Evolutionary conservation across 1,140 invertebrate genomes (phyloP).

Genomic region (Scaptomyza montana): DNA sequence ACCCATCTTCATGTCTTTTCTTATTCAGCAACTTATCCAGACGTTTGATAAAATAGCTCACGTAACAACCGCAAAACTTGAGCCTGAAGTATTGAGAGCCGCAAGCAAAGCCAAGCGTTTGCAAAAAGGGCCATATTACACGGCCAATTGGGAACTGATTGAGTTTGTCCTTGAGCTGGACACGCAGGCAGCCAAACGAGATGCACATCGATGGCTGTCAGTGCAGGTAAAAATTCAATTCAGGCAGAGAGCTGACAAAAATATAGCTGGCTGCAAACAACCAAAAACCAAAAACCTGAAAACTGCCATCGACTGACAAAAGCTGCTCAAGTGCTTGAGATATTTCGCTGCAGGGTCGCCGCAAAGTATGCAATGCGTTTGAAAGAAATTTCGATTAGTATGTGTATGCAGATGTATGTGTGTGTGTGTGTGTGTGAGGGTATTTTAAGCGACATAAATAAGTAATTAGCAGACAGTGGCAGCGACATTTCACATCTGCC

Average conservation of each 20-base stretch:
- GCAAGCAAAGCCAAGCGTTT: background rate
- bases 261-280: background rate
- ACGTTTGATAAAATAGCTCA: conserved; percentile 15
- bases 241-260: too few species aligned
- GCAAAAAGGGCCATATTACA: conserved; percentile 35
- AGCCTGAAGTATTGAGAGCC: conserved; percentile 6
- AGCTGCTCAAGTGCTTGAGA: conserved; percentile 25
- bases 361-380: conserved; percentile 41
- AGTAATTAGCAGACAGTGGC: conserved; percentile 48
- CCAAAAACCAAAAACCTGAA: conserved; percentile 3
- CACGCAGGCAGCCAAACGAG: conserved; percentile 5
- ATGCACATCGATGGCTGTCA: conserved; percentile 32
- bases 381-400: background rate
- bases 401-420: background rate
- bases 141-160: conserved; percentile 54
- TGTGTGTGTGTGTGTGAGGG: conserved; percentile 7
- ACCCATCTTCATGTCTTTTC: background rate
- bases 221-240: conserved; percentile 26
- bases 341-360: conserved; percentile 13
- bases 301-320: background rate
- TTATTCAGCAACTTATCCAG: background rate
- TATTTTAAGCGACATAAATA: conserved; percentile 48
- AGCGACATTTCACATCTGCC: conserved; percentile 36
- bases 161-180: conserved; percentile 26
- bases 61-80: conserved; percentile 43